Evolutionary conservation across 2,797 vertebrate species (phyloP).

Genomic region (Lutjanus argentimaculatus): DNA sequence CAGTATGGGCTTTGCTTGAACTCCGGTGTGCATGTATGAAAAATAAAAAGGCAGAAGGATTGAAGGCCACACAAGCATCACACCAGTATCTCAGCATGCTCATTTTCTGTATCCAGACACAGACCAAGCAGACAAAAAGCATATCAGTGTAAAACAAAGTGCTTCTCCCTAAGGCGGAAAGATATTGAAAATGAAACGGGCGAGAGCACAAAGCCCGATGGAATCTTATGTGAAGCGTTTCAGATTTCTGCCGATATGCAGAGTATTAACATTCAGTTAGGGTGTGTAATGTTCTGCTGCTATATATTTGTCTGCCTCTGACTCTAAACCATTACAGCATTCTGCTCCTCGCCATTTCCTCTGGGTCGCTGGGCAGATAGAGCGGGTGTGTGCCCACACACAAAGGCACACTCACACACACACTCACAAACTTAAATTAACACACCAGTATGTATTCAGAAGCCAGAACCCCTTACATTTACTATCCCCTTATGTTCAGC

Average conservation of each 20-base stretch:
- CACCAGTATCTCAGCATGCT: constrained; percentile 43
- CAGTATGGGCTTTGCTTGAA: constrained; percentile 1
- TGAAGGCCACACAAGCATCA: constrained; percentile 54
- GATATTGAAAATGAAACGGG: constrained; percentile 79
- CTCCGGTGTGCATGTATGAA: constrained; percentile 24
- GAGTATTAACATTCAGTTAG: constrained; percentile 80
- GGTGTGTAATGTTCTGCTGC: constrained; percentile 67
- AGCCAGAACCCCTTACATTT: constrained; percentile 18
- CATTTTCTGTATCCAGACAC: constrained; percentile 61
- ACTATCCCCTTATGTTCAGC: constrained; percentile 17
- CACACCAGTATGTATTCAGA: constrained; percentile 31
- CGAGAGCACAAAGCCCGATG: constrained; percentile 70
- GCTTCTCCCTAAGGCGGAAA: constrained; percentile 70
- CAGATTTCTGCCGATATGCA: constrained; percentile 78
- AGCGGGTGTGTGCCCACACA: constrained; percentile 24
- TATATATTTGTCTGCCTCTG: constrained; percentile 65
- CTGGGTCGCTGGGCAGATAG: constrained; percentile 57
- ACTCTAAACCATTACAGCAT: constrained; percentile 57
- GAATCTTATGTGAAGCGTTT: constrained; percentile 78
- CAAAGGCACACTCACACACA: constrained; percentile 30
- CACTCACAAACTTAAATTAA: constrained; percentile 50
- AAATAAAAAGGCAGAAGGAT: constrained; percentile 18
- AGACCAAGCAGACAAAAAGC: constrained; percentile 73
- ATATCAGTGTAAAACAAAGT: constrained; percentile 82
- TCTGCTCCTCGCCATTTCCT: constrained; percentile 57